These are phyloP conservation scores for Strix occidentalis DNA, from an alignment of 2,797 vertebrate genomes.

Conservation along the genomic window DNA sequence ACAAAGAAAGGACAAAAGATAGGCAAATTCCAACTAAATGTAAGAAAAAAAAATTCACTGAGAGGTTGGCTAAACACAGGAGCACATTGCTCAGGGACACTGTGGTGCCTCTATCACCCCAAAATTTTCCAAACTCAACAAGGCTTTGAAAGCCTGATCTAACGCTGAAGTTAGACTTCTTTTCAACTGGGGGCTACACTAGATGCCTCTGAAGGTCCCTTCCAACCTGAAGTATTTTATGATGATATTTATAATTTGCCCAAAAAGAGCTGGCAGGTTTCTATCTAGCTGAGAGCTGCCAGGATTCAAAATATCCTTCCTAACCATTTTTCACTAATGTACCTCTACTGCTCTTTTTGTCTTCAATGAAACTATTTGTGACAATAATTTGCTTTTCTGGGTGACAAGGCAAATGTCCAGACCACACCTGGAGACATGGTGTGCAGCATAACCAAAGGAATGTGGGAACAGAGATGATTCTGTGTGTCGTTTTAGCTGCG, in stretches of 20 bases:
- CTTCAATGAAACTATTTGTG: background rate
- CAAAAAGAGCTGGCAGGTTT: background rate
- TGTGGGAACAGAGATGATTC: background rate
- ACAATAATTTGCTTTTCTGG: background rate
- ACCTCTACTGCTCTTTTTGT: background rate
- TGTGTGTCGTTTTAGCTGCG: accelerated
- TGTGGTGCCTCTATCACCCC: background rate
- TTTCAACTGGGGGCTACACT: background rate
- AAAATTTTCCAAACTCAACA: background rate
- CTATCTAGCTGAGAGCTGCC: background rate
- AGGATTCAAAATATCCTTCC: background rate
- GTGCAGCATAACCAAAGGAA: background rate
- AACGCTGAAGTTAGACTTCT: background rate
- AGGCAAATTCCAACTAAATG: background rate
- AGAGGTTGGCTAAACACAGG: background rate
- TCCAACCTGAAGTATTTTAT: background rate
- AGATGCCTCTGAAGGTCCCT: background rate
- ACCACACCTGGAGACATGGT: background rate
- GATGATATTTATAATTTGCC: background rate
- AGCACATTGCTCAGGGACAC: background rate
- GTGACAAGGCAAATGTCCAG: background rate
- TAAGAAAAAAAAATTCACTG: background rate
- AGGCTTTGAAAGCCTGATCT: background rate
- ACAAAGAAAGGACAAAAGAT: background rate
- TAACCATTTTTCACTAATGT: background rate